These are phyloP conservation scores for Caerostris darwini DNA, from an alignment of 1,140 invertebrate species.

Conservation along the genomic window DNA sequence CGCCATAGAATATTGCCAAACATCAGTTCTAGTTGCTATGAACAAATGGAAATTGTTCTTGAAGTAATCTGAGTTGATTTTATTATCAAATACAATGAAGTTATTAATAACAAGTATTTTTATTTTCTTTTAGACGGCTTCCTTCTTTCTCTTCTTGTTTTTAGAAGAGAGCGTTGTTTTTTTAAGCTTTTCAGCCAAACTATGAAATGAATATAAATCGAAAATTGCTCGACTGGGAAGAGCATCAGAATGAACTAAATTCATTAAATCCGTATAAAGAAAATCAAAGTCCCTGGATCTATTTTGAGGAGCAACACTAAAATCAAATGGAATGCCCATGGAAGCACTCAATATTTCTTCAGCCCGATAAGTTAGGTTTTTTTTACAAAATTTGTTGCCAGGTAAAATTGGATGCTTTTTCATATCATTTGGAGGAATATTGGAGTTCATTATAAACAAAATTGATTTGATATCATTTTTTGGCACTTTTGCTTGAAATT, in stretches of 20 bases:
- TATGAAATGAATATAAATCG: not conserved
- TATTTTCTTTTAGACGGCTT: not conserved
- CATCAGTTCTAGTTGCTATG: no score
- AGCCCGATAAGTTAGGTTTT: not conserved
- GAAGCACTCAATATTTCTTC: not conserved
- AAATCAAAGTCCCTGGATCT: not conserved
- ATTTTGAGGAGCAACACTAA: not conserved
- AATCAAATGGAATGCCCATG: not conserved
- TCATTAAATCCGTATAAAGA: not conserved
- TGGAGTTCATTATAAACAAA: not conserved
- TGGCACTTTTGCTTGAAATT: not conserved
- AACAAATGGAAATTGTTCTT: no score
- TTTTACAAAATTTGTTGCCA: not conserved
- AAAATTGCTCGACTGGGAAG: not conserved
- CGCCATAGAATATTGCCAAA: no score
- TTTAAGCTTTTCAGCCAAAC: not conserved
- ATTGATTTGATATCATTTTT: not conserved
- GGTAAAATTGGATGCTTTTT: not conserved
- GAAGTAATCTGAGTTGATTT: no score
- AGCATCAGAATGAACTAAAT: not conserved
- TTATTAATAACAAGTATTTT: not conserved
- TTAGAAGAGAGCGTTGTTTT: not conserved
- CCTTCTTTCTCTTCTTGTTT: not conserved
- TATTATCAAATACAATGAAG: no score
- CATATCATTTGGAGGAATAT: not conserved